A percentile compares a stretch with the other conserved stretches of the same genome.
These are phyloP conservation scores for Chelon labrosus DNA, from an alignment of 2,797 vertebrate species.

Conservation along the genomic window DNA sequence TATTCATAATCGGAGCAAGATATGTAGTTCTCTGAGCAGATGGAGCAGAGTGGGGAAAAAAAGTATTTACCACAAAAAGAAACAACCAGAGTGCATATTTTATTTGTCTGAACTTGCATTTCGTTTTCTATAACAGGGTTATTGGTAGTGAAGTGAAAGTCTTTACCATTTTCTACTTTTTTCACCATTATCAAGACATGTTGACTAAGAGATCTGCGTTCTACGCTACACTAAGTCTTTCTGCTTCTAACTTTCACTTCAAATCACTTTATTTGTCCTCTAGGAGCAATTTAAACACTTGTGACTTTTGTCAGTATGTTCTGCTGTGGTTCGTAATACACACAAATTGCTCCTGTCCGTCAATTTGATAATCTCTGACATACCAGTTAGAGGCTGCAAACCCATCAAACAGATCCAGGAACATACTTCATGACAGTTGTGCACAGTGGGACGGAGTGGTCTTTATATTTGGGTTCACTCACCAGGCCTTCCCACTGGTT, in stretches of 20 bases:
- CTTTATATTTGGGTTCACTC: slow-evolving; percentile 64
- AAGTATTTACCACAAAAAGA: slow-evolving; percentile 3
- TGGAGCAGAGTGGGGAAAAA: no score
- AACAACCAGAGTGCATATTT: neutral
- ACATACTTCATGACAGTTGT: slow-evolving; percentile 10
- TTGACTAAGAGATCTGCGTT: no score
- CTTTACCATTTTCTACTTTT: neutral
- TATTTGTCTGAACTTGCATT: neutral
- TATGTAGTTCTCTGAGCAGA: neutral
- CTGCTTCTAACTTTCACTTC: neutral
- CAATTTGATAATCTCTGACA: neutral
- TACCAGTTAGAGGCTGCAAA: neutral
- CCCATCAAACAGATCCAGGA: slow-evolving; percentile 10
- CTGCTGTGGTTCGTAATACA: neutral
- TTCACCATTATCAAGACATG: neutral
- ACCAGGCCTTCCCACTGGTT: slow-evolving; percentile 89
- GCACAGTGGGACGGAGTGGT: slow-evolving; percentile 11
- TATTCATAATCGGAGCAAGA: neutral
- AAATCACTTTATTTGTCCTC: no score
- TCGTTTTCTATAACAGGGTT: neutral
- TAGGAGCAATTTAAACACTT: no score
- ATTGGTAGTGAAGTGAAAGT: neutral
- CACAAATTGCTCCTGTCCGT: neutral
- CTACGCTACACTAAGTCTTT: neutral
- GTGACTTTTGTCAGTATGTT: neutral